Evolutionary conservation across 2,888 invertebrate genomes (phyloP).

Genomic region (Epistrophe eligans): DNA sequence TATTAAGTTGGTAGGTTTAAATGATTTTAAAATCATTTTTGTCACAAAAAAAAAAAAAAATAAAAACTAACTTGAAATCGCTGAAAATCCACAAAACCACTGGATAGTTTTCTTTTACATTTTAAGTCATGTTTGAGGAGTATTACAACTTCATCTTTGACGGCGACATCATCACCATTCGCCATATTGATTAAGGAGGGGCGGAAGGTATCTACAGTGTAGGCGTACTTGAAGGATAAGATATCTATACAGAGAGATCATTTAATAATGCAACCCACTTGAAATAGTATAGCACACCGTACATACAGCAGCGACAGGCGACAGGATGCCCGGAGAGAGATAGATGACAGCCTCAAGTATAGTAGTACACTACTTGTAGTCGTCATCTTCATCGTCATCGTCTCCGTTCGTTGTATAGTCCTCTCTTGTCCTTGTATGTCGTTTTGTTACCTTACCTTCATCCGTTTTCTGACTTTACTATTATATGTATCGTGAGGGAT

Average conservation of each 20-base stretch:
- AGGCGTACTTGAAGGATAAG: conserved; percentile 16
- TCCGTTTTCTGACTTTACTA: conserved; percentile 37
- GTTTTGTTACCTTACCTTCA: conserved; percentile 42
- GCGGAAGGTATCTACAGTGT: neutral
- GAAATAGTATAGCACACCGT: conserved; percentile 35
- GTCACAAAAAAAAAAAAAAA: neutral
- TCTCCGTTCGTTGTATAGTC: neutral
- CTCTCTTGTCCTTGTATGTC: conserved; percentile 20
- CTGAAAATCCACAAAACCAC: neutral
- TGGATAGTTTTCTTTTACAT: neutral
- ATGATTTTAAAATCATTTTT: neutral
- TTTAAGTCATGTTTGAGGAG: conserved; percentile 36
- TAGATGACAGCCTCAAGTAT: conserved; percentile 55
- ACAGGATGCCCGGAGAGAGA: conserved; percentile 52
- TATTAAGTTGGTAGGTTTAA: neutral
- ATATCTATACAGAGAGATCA: conserved; percentile 50
- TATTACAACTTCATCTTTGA: conserved; percentile 42
- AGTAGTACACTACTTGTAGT: conserved; percentile 51
- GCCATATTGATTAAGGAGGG: conserved; percentile 44
- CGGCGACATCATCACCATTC: conserved; percentile 16
- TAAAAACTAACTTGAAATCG: neutral
- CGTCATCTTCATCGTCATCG: neutral
- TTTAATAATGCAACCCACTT: conserved; percentile 65
- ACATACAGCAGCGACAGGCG: conserved; percentile 40
- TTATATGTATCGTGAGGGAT: conserved; percentile 47